phyloP scores from a whole-genome alignment of 2,113 vertebrate genomes.

The Collichthys lucidus region DNA sequence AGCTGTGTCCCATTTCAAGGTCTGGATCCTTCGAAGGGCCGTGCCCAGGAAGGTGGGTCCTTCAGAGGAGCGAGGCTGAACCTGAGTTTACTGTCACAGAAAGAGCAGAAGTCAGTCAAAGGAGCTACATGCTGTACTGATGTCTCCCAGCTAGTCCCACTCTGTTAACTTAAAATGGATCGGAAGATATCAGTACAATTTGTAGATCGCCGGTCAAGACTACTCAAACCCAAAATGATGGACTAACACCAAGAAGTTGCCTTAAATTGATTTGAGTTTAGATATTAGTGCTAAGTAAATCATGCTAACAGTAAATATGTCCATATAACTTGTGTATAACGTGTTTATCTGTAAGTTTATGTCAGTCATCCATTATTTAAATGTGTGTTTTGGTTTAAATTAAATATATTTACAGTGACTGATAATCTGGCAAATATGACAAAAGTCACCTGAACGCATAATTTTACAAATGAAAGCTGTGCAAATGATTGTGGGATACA shows the following conservation, averaged over 20 bases:
- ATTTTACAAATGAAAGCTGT: not conserved
- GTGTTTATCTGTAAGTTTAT: not conserved
- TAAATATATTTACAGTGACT: not conserved
- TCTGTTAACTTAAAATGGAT: conserved; percentile 1
- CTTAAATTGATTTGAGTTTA: not conserved
- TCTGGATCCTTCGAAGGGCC: conserved; percentile 18
- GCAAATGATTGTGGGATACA: not conserved
- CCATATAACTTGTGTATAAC: not conserved
- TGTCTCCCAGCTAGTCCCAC: not conserved
- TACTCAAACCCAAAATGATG: not conserved
- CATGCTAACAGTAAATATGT: not conserved
- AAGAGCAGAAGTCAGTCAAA: conserved; percentile 1
- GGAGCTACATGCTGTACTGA: not conserved
- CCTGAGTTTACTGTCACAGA: not conserved
- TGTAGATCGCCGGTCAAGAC: not conserved
- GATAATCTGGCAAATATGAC: not conserved
- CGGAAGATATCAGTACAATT: not conserved
- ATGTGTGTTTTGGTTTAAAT: not conserved
- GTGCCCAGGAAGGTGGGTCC: conserved; percentile 3
- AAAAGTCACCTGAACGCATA: not conserved
- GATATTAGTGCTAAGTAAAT: not conserved
- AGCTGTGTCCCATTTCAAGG: conserved; percentile 57
- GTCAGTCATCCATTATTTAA: not conserved
- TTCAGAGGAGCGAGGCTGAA: conserved; percentile 2
- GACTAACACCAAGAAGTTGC: not conserved